Base-by-base conservation (phyloP, 1,140 invertebrate species). In the Vanessa tameamea region DNA sequence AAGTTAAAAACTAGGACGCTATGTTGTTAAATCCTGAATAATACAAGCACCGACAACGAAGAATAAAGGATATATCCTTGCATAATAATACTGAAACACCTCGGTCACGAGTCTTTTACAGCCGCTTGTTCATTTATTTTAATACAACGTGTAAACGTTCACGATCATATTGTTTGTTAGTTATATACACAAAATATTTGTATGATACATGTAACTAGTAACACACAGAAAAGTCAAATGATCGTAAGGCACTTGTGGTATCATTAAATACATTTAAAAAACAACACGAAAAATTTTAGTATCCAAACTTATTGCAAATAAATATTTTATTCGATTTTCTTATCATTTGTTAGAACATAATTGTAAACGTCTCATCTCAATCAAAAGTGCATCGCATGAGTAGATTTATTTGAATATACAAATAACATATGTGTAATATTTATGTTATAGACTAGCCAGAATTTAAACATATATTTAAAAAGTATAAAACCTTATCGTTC, bases 21-120 rank as follows among this genome's bases (percentile, higher is more conserved):
- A 59, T 47, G 20, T 23, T 20, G 6, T 47, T 47, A 57, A 55
- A 68, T 43, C 48, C 43, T 48, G 16, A 64, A 48, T 48, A 64
- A 47, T 47, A 47, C 11, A 43, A 68, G 15, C 20, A 23, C 0
- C 15, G 23, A 12, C 57, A 37, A 12, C 15, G 66, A 47, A 15
- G 16, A 55, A 43, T 43, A 53, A 55, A 57, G 66, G 51, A 43
- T 43, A 65, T 65, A 68, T 68, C 31, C 51, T 20, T 68, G 51
- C 51, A 43, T 55, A 55, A 57, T 68, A 43, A 68, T 31, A 51
- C 23, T 65, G 48, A 51, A 50, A 65, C 47, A 8, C 20, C 50
- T 51, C 14, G 16, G 66, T 68, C 66, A 68, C 66, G 51, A 57
- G 14, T 66, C 50, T 11, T 55, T 55, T 61, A 61, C 57, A 26